Evolutionary conservation across 2,113 vertebrate genomes (phyloP), one percentile per base, ranked within the genome.

Genomic region (Pelvicachromis taeniatus): DNA sequence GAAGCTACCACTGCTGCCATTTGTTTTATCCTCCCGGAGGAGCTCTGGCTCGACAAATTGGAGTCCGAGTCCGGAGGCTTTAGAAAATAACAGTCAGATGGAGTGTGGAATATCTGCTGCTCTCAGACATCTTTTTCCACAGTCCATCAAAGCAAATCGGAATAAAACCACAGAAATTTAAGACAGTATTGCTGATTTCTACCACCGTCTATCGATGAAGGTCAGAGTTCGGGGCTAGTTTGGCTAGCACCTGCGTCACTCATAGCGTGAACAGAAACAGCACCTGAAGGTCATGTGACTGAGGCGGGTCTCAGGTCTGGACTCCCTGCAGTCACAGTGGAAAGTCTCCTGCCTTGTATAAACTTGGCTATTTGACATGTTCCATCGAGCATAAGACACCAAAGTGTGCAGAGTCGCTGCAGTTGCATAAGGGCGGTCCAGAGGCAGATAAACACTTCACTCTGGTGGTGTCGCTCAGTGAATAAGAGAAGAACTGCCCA

Each of bases 361-460:
- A 90, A 90, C 80, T 88, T 92, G 84, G 88, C 88, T 19, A 10
- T 58, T 55, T 4, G 4, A 90, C 82, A 85, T 58, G 84, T 88
- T 92, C 86, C 88, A 85, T 80, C 82, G 31, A 63, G 65, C 59
- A 5, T n/a, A 52, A 33, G 87, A 16, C 77, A 52, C n/a, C 17
- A 78, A 29, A 78, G 53, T 23, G 9, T 40, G 77, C 80, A 35
- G 55, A 77, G 70, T 2, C 56, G 31, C 65, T 63, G 42, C 75
- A 45, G 78, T n/a, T 79, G 75, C 38, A 13, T 52, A 12, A 9
- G 68, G 83, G 86, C 88, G 80, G 84, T 84, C 86, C 84, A 80
- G 81, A 75, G 13, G 58, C 6, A 6, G 13, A 75, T 19, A 40
- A n/a, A 50, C 33, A 12, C 58, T 50, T 73, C 42, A 73, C 23